Base-by-base conservation (phyloP, 2,113 vertebrate genomes). In the Perccottus glenii region DNA sequence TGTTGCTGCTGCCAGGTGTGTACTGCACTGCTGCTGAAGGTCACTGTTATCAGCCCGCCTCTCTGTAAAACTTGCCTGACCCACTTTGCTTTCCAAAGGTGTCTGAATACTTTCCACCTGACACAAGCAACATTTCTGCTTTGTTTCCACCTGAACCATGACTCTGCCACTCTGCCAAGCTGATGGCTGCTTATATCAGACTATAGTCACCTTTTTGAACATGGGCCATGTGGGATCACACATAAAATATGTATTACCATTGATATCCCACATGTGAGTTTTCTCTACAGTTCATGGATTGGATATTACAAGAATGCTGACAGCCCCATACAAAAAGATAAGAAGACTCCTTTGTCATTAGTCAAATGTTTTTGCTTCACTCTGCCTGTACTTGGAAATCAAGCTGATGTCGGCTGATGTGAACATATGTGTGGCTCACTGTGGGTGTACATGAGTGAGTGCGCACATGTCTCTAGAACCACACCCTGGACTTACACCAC, bases 401-500 rank as follows among this genome's bases (percentile, higher is more conserved):
- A 85, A 87, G 62, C n/a, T n/a, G n/a, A n/a, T n/a, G n/a, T 50
- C 73, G 77, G 52, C 66, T 60, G 65, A 45, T 46, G 46, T 64
- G 59, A 76, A 73, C 63, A 73, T 67, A 68, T 68, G 74, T 78
- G 77, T 52, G 59, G 69, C 67, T 82, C 70, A 58, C 69, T 80
- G 79, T 48, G 64, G 73, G 76, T 60, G 70, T 75, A 60, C 27
- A 67, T 53, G 47, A 40, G 12, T 35, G 65, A 47, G 72, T 71
- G 67, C 38, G 66, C 35, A 60, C 55, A 74, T 58, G 77, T 59
- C 66, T 77, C 49, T 46, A 53, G 74, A 77, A 69, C 87, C 85
- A 85, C 89, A 81, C 89, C 89, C 85, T 81, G 77, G 81, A 75
- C 73, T 87, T 52, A 76, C 48, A 33, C 51, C 76, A 73, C 2